Conservation (phyloP, 1,140 invertebrate species). For the Drosophila equinoxialis region DNA sequence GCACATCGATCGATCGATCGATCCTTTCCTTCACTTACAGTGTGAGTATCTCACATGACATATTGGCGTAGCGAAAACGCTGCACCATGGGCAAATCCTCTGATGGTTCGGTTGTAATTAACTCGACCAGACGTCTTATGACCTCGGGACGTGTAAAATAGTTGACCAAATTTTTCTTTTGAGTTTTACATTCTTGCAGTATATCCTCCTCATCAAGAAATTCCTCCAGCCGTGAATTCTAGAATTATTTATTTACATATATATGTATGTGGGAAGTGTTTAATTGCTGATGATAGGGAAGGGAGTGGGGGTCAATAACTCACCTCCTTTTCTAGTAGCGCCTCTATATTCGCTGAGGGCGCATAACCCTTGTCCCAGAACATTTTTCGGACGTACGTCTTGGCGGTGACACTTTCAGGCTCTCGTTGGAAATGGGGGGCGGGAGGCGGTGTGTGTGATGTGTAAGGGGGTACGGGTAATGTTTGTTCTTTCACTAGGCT, state of each 20-base stretch:
- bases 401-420: conserved; percentile 78
- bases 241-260: conserved; percentile 23
- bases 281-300: neutral
- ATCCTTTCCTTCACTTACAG: conserved; percentile 56
- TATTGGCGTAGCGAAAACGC: conserved; percentile 95
- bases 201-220: conserved; percentile 97
- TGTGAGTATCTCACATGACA: conserved; percentile 96
- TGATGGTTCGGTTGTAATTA: conserved; percentile 93
- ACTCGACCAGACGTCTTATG: conserved; percentile 92
- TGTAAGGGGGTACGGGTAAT: neutral
- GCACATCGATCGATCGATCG: neutral
- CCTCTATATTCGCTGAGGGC: conserved; percentile 89
- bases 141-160: conserved; percentile 93
- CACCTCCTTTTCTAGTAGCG: conserved; percentile 90
- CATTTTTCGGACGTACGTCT: conserved; percentile 85
- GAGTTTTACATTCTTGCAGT: conserved; percentile 96
- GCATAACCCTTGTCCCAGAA: conserved; percentile 92
- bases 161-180: conserved; percentile 94
- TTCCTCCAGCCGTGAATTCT: conserved; percentile 95
- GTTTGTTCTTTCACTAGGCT: neutral
- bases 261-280: neutral
- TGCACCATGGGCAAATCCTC: conserved; percentile 89
- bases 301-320: conserved; percentile 47
- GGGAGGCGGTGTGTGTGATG: neutral
- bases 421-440: conserved; percentile 23